phyloP scores from a whole-genome alignment of 2,113 vertebrate species.

The Forbesichthys agassizii region DNA sequence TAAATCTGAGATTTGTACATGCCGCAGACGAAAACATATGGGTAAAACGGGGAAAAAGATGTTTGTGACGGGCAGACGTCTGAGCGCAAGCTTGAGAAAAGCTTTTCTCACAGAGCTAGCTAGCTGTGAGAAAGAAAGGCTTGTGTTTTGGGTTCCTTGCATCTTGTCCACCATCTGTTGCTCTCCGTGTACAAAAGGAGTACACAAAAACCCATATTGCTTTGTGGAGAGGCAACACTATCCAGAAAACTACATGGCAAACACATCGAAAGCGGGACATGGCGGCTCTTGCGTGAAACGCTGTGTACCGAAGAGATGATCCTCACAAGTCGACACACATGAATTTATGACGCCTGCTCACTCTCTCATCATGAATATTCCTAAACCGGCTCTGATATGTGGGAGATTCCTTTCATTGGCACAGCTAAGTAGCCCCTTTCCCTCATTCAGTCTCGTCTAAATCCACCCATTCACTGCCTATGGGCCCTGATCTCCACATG shows the following conservation, averaged over 20 bases:
- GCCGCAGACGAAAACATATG: conserved; percentile 42
- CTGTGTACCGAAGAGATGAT: conserved; percentile 90
- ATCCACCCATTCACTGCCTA: conserved; percentile 81
- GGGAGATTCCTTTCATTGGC: conserved; percentile 72
- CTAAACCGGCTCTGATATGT: conserved; percentile 82
- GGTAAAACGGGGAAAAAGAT: conserved; percentile 50
- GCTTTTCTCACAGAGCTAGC: conserved; percentile 56
- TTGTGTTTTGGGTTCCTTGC: conserved; percentile 71
- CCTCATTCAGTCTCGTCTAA: conserved; percentile 67
- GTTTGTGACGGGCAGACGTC: conserved; percentile 52
- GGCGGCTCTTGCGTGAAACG: conserved; percentile 58
- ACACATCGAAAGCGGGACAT: conserved; percentile 48
- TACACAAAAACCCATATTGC: conserved; percentile 66
- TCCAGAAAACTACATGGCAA: conserved; percentile 63
- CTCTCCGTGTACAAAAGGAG: conserved; percentile 49
- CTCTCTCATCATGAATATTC: conserved; percentile 91
- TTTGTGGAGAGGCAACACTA: conserved; percentile 71
- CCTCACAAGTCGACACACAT: conserved; percentile 72
- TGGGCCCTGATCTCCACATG: conserved; percentile 83
- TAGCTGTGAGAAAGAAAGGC: conserved; percentile 71
- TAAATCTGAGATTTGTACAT: conserved; percentile 46
- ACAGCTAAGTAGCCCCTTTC: conserved; percentile 63
- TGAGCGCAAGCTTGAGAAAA: conserved; percentile 72
- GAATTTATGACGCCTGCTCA: conserved; percentile 83
- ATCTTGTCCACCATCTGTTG: conserved; percentile 64